Conservation (phyloP, 2,888 invertebrate species). For the Chromoteleia sp. region DNA sequence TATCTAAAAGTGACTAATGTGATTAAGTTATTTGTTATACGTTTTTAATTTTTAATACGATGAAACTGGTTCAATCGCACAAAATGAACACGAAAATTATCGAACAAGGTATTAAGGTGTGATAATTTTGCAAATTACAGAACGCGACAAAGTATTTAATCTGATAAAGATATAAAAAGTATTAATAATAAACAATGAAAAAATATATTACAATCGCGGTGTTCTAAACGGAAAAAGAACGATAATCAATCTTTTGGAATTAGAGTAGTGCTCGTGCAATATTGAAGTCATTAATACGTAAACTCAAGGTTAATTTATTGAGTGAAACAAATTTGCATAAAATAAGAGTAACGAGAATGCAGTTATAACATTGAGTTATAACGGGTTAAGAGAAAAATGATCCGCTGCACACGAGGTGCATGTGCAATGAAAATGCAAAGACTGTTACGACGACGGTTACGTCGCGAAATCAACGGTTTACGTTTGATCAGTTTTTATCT, state of each 20-base stretch:
- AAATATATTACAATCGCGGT: too few relatives aligned
- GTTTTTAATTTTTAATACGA: background rate
- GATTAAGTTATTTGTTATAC: background rate
- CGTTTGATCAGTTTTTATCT: conserved; percentile 33
- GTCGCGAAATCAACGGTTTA: conserved; percentile 51
- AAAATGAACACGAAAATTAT: background rate
- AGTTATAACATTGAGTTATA: conserved; percentile 55
- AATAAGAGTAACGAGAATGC: conserved; percentile 52
- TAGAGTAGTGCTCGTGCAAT: background rate
- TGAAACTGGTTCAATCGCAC: background rate
- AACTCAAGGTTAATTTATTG: conserved; percentile 47
- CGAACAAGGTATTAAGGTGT: background rate
- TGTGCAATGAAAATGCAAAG: conserved; percentile 38
- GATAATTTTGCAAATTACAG: background rate
- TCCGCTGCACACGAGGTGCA: conserved; percentile 41
- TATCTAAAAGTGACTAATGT: background rate
- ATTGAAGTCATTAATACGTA: background rate
- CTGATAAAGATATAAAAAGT: too few relatives aligned
- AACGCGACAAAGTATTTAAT: background rate
- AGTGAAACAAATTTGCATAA: conserved; percentile 53
- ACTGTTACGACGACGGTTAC: conserved; percentile 19
- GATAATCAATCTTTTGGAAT: too few relatives aligned
- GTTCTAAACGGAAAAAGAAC: too few relatives aligned
- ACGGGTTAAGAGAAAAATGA: conserved; percentile 61
- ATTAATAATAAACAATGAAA: background rate